phyloP scores from a whole-genome alignment of 2,888 invertebrate species.

The Plutella xylostella region DNA sequence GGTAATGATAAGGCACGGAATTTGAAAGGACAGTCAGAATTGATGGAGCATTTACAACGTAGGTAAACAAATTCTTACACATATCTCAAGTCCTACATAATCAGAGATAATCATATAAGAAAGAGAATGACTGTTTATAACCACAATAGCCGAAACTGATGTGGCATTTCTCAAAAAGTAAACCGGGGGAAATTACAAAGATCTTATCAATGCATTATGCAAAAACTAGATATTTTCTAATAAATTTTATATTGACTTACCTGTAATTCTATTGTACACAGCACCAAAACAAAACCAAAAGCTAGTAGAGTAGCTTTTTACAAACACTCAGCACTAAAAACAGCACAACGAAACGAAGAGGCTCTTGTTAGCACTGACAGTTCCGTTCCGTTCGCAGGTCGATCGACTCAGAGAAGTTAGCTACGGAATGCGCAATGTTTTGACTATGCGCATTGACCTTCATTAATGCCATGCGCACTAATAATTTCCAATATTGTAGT shows the following conservation, averaged over 20 bases:
- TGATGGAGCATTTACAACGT: too few relatives aligned
- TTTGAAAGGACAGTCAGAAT: too few relatives aligned
- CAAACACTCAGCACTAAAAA: conserved; percentile 61
- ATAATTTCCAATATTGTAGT: neutral
- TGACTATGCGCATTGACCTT: conserved; percentile 66
- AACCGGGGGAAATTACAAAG: too few relatives aligned
- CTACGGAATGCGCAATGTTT: conserved; percentile 63
- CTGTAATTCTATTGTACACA: conserved; percentile 40
- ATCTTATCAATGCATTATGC: too few relatives aligned
- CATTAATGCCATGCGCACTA: conserved; percentile 53
- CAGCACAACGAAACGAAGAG: conserved; percentile 46
- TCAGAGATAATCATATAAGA: too few relatives aligned
- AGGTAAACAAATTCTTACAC: too few relatives aligned
- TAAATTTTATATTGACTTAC: conserved; percentile 42
- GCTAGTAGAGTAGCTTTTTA: conserved; percentile 42
- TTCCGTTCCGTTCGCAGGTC: conserved; percentile 31
- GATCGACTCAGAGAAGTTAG: conserved; percentile 57
- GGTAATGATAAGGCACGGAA: too few relatives aligned
- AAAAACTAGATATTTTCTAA: too few relatives aligned
- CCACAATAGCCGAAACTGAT: too few relatives aligned
- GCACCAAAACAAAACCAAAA: conserved; percentile 41
- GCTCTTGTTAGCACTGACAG: conserved; percentile 37
- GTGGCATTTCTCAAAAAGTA: too few relatives aligned
- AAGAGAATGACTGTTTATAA: too few relatives aligned
- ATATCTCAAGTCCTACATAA: too few relatives aligned